These are phyloP conservation scores for Argentina silus DNA, from an alignment of 2,797 vertebrate genomes.

Conservation along the genomic window DNA sequence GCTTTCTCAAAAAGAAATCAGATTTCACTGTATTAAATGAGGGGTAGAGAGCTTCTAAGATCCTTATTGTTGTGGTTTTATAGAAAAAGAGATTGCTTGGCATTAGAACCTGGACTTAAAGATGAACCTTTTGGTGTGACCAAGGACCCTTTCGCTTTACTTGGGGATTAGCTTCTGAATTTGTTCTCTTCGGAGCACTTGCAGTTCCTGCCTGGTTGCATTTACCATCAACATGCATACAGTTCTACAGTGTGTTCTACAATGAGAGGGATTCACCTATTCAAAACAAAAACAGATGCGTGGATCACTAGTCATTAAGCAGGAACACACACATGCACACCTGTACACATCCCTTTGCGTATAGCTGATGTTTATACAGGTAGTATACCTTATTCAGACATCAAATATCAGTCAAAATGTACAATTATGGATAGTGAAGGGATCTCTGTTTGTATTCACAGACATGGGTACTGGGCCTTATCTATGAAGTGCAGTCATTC, in stretches of 20 bases:
- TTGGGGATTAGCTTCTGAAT: slow-evolving; percentile 63
- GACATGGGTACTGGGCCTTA: slow-evolving; percentile 55
- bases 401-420: slow-evolving; percentile 2
- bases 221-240: background rate
- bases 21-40: slow-evolving; percentile 90
- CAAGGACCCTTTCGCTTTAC: slow-evolving; percentile 56
- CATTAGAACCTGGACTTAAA: slow-evolving; percentile 83
- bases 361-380: background rate
- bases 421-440: background rate
- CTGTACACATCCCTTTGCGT: background rate
- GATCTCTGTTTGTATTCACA: slow-evolving; percentile 40
- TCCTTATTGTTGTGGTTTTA: slow-evolving; percentile 88
- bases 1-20: slow-evolving; percentile 89
- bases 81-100: slow-evolving; percentile 80
- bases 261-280: background rate
- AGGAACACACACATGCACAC: too few relatives aligned
- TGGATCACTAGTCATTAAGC: background rate
- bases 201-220: background rate
- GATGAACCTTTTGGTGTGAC: slow-evolving; percentile 74
- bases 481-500: slow-evolving; percentile 67
- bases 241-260: background rate
- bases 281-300: background rate
- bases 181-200: slow-evolving; percentile 42
- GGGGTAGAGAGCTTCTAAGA: slow-evolving; percentile 86
- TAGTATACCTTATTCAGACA: background rate